A percentile compares a stretch with the other conserved stretches of the same genome.
Evolutionary conservation across 2,888 invertebrate species (phyloP).

Genomic region (Sesia apiformis): DNA sequence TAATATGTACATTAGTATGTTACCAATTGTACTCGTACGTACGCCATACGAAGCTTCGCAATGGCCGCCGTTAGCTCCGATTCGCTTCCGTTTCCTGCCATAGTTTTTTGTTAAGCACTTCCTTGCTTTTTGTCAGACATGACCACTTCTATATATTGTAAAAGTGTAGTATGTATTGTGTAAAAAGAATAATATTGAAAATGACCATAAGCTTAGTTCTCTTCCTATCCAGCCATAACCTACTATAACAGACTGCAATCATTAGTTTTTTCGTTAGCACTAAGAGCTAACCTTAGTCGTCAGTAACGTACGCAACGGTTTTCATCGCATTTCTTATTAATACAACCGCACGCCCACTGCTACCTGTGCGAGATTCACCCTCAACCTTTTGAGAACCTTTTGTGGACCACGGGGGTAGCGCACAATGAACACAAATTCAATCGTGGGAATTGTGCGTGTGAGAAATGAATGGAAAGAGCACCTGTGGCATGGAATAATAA

Average conservation of each 20-base stretch:
- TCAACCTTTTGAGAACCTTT: conserved; percentile 29
- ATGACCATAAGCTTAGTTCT: too few species aligned
- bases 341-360: conserved; percentile 19
- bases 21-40: too few species aligned
- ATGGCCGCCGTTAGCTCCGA: conserved; percentile 31
- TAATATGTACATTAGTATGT: too few species aligned
- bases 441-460: conserved; percentile 57
- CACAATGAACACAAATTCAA: conserved; percentile 37
- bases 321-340: conserved; percentile 44
- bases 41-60: conserved; percentile 13
- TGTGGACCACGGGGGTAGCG: conserved; percentile 29
- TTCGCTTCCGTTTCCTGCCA: conserved; percentile 35
- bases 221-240: too few species aligned
- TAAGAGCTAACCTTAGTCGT: too few species aligned
- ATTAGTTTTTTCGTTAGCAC: too few species aligned
- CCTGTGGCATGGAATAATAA: conserved; percentile 34
- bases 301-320: conserved; percentile 27
- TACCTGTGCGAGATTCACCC: conserved; percentile 56
- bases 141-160: not conserved
- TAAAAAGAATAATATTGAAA: too few species aligned
- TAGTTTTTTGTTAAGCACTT: conserved; percentile 27
- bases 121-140: not conserved
- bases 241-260: too few species aligned
- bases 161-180: too few species aligned
- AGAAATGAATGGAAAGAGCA: conserved; percentile 31